These are phyloP conservation scores for Lucilia cuprina DNA, from an alignment of 1,140 invertebrate species.

Conservation along the genomic window DNA sequence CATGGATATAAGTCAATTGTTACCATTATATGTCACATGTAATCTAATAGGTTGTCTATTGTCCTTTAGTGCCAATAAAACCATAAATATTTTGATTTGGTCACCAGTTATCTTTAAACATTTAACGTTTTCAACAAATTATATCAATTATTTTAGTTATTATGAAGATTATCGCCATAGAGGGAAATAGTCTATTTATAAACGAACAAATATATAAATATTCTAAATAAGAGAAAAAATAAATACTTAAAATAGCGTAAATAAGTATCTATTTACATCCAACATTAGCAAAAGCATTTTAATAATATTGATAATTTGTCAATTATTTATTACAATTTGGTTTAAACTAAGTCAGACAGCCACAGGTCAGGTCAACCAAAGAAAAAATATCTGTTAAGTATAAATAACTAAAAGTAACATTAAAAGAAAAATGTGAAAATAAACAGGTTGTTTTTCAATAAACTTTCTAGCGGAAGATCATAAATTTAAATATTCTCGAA, in stretches of 20 bases:
- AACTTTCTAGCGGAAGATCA: background rate
- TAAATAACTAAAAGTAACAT: background rate
- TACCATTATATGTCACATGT: background rate
- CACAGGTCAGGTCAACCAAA: background rate
- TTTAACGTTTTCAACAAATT: no score
- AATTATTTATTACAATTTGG: background rate
- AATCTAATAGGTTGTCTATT: background rate
- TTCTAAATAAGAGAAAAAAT: constrained; percentile 7
- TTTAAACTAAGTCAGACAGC: background rate
- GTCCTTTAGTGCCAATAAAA: background rate
- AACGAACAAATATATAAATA: no score
- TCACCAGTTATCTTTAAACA: background rate
- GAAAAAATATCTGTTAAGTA: background rate
- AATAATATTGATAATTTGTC: constrained; percentile 15
- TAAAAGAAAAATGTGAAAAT: background rate
- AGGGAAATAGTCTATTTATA: background rate
- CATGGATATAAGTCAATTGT: no score
- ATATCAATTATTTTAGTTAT: no score
- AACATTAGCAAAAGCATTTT: background rate
- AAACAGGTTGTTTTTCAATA: background rate
- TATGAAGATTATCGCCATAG: background rate
- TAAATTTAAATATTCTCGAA: background rate
- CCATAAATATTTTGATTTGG: background rate
- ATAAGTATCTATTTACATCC: background rate
- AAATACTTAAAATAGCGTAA: constrained; percentile 11